phyloP scores from a whole-genome alignment of 2,797 vertebrate species.

The Cynopterus sphinx region DNA sequence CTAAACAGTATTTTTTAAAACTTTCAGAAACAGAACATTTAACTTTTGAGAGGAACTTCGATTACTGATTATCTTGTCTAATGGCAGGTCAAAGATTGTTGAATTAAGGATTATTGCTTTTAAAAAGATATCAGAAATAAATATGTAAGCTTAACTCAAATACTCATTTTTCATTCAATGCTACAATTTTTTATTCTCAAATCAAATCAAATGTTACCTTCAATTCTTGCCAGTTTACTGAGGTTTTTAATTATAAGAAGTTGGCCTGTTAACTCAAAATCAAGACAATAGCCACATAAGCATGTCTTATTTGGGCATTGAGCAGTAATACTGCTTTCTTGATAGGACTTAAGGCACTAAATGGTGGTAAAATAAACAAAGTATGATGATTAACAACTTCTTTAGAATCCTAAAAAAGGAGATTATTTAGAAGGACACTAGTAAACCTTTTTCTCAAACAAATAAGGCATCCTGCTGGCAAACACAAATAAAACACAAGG shows the following conservation, averaged over 20 bases:
- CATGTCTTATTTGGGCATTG: slow-evolving; percentile 81
- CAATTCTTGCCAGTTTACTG: slow-evolving; percentile 56
- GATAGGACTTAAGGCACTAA: slow-evolving; percentile 88
- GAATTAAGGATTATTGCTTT: slow-evolving; percentile 83
- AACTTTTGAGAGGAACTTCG: slow-evolving; percentile 65
- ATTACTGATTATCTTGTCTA: slow-evolving; percentile 52
- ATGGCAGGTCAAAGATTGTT: slow-evolving; percentile 44
- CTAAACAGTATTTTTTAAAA: slow-evolving; percentile 52
- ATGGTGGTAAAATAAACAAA: slow-evolving; percentile 84
- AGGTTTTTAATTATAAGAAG: slow-evolving; percentile 62
- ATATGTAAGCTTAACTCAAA: slow-evolving; percentile 75
- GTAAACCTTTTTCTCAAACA: slow-evolving; percentile 78
- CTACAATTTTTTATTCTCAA: slow-evolving; percentile 76
- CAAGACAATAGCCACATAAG: slow-evolving; percentile 72
- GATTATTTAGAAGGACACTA: slow-evolving; percentile 66
- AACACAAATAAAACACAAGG: slow-evolving; percentile 83
- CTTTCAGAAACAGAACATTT: slow-evolving; percentile 72
- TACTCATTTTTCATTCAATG: slow-evolving; percentile 76
- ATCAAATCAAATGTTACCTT: slow-evolving; percentile 76
- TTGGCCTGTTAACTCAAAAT: slow-evolving; percentile 64
- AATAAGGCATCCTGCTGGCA: slow-evolving; percentile 88
- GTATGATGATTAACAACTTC: slow-evolving; percentile 72
- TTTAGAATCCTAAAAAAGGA: slow-evolving; percentile 71
- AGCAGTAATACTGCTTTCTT: slow-evolving; percentile 85
- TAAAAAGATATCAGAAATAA: slow-evolving; percentile 82